Evolutionary conservation across 2,797 vertebrate species (phyloP).

Genomic region (Molossus alvarezi): DNA sequence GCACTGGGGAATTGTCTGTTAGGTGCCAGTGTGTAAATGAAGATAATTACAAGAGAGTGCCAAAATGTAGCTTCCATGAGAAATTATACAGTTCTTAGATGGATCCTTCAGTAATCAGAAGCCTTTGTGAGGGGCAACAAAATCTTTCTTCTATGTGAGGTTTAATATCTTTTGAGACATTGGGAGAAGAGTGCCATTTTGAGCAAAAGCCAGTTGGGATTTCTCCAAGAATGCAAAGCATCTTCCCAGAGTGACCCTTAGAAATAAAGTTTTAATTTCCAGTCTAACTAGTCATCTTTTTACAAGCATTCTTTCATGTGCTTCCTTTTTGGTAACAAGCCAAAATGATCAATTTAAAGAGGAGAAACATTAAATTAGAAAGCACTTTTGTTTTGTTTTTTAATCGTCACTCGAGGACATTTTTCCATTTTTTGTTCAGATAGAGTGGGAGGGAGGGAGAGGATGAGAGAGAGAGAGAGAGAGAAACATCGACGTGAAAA

Average conservation of each 20-base stretch:
- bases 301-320: conserved; percentile 23
- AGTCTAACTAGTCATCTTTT: conserved; percentile 60
- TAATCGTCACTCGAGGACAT: no score
- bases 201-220: conserved; percentile 69
- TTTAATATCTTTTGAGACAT: conserved; percentile 80
- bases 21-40: conserved; percentile 81
- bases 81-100: conserved; percentile 69
- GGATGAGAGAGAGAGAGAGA: no score
- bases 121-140: conserved; percentile 39
- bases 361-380: conserved; percentile 45
- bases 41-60: conserved; percentile 73
- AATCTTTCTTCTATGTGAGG: conserved; percentile 71
- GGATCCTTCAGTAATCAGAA: conserved; percentile 67
- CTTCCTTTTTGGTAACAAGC: conserved; percentile 45
- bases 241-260: conserved; percentile 52
- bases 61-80: conserved; percentile 62
- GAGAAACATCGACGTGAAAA: no score
- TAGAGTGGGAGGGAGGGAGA: no score
- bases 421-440: no score
- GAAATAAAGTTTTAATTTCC: conserved; percentile 82
- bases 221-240: conserved; percentile 65
- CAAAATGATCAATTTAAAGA: conserved; percentile 70
- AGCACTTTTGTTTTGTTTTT: background rate
- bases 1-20: conserved; percentile 22
- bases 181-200: conserved; percentile 76